Base-by-base conservation (phyloP, 2,797 vertebrate genomes). In the Chelon auratus region DNA sequence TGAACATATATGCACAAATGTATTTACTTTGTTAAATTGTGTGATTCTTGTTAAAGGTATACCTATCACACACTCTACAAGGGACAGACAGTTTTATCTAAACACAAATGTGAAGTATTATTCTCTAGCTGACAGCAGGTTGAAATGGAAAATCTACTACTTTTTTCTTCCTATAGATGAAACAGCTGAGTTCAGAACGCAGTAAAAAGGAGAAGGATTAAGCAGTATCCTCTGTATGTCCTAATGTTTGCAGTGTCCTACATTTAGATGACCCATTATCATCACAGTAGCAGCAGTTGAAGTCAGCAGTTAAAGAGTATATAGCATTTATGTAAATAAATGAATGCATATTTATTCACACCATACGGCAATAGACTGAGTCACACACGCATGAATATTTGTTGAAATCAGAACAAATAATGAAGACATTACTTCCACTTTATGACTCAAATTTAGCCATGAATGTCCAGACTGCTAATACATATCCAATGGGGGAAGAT, bases 381-480 rank as follows among this genome's bases (percentile, higher is more conserved):
- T 52, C 20, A 69, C 9, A 42, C 20, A 58, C 42, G n/a, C 50
- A 57, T 26, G 15, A 64, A 9, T 17, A 68, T 55, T 33, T 15
- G 62, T 39, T 37, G 13, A 59, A 72, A 55, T 65, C 7, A 8
- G 30, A 33, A 26, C 5, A 59, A 37, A 51, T 57, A 15, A 57
- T 39, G 37, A 48, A 51, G 54, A 53, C 13, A 20, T 40, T 62
- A 43, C 5, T 78, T 45, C 3, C 9, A 17, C 54, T 22, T 54
- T n/a, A 15, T 1, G 39, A 66, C 4, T 54, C 20, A 53, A 17
- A 45, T 72, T 77, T n/a, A 42, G 33, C 53, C 51, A 39, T 64
- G 5, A 42, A 61, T 12, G 40, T 60, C 22, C 59, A 58, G 26
- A 73, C 45, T 80, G 26, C 14, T 75, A 73, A 72, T 48, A 43